Evolutionary conservation across 1,140 invertebrate species (phyloP), one percentile per base, ranked within the genome.

Genomic region (Anastatus disparis): DNA sequence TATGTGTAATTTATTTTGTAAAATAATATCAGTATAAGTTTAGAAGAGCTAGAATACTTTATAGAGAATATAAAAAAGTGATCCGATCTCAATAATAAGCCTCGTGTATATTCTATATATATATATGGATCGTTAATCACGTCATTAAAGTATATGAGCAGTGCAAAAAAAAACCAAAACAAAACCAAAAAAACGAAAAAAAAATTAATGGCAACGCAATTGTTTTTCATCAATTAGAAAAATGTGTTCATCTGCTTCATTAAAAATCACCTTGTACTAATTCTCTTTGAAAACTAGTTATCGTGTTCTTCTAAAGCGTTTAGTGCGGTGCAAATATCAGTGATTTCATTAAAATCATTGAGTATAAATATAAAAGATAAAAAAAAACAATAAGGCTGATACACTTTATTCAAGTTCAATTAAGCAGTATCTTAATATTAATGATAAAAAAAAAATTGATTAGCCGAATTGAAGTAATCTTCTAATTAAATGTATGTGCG

Each of bases 361-460:
- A n/a, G n/a, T n/a, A n/a, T n/a, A n/a, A n/a, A n/a, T n/a, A n/a
- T n/a, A n/a, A n/a, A n/a, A n/a, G n/a, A n/a, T n/a, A n/a, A n/a
- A n/a, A n/a, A n/a, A n/a, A n/a, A n/a, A n/a, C n/a, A n/a, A 27
- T 66, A 64, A 50, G 13, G 15, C 67, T 69, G 58, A 69, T 61
- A 42, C 67, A 69, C 29, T 58, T 69, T 62, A 40, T 62, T 52
- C 31, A 62, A 69, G 31, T 53, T 62, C n/a, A 31, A 61, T 61
- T 62, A 52, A 53, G 22, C 48, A 53, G 26, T 38, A 38, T 58
- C 24, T 35, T 58, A 9, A 29, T 20, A 27, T 20, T 22, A 58
- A 17, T n/a, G 24, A 56, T 58, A 67, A 56, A 58, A 24, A n/a
- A 58, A 62, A n/a, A n/a, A n/a, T n/a, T 46, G 31, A 55, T 58